Evolutionary conservation across 2,797 vertebrate genomes (phyloP).

Genomic region (Pipistrellus pygmaeus): DNA sequence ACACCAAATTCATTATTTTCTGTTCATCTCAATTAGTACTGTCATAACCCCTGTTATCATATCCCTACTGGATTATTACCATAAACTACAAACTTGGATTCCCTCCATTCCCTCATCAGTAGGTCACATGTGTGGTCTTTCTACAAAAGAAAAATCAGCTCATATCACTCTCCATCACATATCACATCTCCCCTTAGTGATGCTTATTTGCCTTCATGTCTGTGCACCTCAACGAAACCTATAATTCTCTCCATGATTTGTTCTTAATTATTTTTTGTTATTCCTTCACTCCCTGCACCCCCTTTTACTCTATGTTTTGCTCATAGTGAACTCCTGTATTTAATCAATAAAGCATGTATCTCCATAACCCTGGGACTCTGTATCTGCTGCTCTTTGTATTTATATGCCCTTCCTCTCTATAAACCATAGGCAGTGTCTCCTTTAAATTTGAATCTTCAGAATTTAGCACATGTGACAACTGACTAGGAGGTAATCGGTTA

Average conservation of each 20-base stretch:
- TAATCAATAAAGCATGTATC: not conserved
- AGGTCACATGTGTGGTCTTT: not conserved
- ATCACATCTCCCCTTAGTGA: not conserved
- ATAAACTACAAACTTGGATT: not conserved
- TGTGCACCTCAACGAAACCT: not conserved
- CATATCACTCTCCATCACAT: not conserved
- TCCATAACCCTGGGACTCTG: not conserved
- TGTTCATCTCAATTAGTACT: not conserved
- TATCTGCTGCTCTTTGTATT: not conserved
- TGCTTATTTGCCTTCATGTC: not conserved
- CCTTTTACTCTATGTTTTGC: not conserved
- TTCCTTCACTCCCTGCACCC: not conserved
- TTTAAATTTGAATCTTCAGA: slow-evolving; percentile 28
- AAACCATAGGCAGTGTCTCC: not conserved
- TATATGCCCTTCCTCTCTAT: slow-evolving; percentile 1
- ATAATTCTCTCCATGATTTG: not conserved
- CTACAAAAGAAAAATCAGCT: not conserved
- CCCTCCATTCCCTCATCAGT: not conserved
- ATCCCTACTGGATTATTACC: not conserved
- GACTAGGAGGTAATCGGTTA: not conserved
- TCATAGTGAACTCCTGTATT: not conserved
- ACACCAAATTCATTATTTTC: not conserved
- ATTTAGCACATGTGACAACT: not conserved
- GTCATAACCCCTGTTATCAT: not conserved
- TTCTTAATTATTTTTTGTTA: not conserved